Evolutionary conservation across 2,888 invertebrate genomes (phyloP).

Genomic region (Allolobophora icterica): DNA sequence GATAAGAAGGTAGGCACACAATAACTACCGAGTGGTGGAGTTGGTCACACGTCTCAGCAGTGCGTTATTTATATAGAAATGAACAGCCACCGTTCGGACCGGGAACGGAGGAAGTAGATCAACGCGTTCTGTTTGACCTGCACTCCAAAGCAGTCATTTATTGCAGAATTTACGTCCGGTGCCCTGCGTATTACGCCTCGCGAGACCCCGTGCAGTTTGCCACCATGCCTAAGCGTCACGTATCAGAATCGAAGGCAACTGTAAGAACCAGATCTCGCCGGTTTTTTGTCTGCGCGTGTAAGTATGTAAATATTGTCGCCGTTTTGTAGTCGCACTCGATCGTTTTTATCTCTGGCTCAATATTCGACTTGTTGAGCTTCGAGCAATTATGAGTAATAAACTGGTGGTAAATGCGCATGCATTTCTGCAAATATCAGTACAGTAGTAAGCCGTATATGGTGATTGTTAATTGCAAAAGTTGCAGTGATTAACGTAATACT

Average conservation of each 20-base stretch:
- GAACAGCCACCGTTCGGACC: not conserved
- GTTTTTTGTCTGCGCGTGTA: not conserved
- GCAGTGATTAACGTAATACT: not conserved
- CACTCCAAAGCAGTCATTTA: slow-evolving; percentile 24
- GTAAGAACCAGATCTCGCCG: no score
- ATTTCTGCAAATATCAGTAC: not conserved
- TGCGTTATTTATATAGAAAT: slow-evolving; percentile 27
- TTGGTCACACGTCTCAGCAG: not conserved
- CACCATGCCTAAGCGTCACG: not conserved
- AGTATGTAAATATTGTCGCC: slow-evolving; percentile 17
- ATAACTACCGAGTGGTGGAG: not conserved
- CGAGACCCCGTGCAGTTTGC: not conserved
- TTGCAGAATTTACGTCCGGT: not conserved
- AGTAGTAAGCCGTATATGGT: not conserved
- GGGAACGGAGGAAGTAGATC: not conserved
- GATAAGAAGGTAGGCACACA: not conserved
- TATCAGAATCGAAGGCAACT: not conserved
- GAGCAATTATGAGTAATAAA: not conserved
- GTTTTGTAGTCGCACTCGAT: not conserved
- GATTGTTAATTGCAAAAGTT: not conserved
- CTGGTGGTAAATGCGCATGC: slow-evolving; percentile 4
- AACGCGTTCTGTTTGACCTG: not conserved
- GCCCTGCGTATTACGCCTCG: not conserved
- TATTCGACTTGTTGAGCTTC: not conserved
- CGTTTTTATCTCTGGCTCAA: not conserved